phyloP scores from a whole-genome alignment of 2,797 vertebrate genomes.

The Aulostomus chinensis region DNA sequence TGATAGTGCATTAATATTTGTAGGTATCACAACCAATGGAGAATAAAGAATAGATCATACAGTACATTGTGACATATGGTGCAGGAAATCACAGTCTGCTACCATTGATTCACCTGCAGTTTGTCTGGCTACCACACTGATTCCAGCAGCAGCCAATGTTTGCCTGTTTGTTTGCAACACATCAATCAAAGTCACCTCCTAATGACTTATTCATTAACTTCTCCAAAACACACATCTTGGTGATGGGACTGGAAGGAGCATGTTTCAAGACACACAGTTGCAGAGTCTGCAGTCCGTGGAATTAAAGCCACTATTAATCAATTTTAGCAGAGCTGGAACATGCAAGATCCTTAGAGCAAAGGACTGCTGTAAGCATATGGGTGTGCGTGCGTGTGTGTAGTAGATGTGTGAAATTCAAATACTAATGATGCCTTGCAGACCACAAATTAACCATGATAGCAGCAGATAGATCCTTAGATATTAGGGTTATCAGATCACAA shows the following conservation, averaged over 20 bases:
- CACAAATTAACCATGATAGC: slow-evolving; percentile 35
- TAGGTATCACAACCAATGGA: too few species aligned
- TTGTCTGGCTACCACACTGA: slow-evolving; percentile 36
- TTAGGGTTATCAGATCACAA: slow-evolving; percentile 8
- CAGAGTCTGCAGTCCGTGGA: slow-evolving; percentile 77
- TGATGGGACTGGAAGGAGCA: slow-evolving; percentile 73
- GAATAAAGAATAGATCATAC: too few species aligned
- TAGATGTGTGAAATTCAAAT: slow-evolving; percentile 39
- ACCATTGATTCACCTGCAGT: slow-evolving; percentile 57
- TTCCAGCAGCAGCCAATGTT: slow-evolving; percentile 45
- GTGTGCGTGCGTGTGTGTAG: slow-evolving; percentile 17
- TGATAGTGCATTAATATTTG: too few species aligned
- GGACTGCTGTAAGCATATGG: slow-evolving; percentile 20
- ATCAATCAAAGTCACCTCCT: slow-evolving; percentile 80
- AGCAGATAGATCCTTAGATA: slow-evolving; percentile 20
- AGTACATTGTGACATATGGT: too few species aligned
- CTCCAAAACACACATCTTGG: slow-evolving; percentile 74
- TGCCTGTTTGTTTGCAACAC: slow-evolving; percentile 71
- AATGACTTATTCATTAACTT: slow-evolving; percentile 84
- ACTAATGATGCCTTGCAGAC: slow-evolving; percentile 43
- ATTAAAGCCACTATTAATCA: slow-evolving; percentile 81
- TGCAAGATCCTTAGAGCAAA: slow-evolving; percentile 67
- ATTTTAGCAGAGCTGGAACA: slow-evolving; percentile 72
- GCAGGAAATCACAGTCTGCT: too few species aligned
- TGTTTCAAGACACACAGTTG: slow-evolving; percentile 67